These are phyloP conservation scores for Uromys caudimaculatus DNA, from an alignment of 2,797 vertebrate species.

Conservation along the genomic window DNA sequence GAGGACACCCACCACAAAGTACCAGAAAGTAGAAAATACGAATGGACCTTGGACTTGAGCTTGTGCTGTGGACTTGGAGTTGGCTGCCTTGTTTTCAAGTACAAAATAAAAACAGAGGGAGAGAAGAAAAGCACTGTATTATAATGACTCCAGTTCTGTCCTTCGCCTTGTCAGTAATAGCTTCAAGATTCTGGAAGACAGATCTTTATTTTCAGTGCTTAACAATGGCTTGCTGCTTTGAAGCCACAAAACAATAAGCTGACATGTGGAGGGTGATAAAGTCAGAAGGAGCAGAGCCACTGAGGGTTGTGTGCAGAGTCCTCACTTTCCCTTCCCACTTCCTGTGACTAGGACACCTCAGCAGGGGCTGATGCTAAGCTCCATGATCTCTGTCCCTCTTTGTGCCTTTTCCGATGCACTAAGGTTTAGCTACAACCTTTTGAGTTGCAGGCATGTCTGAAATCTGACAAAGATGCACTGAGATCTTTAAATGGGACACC, in stretches of 20 bases:
- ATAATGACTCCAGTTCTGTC: not conserved
- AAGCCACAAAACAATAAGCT: not conserved
- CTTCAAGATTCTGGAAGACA: not conserved
- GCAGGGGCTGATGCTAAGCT: not conserved
- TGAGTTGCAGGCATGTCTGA: not conserved
- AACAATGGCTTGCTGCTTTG: not conserved
- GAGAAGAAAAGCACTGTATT: not conserved
- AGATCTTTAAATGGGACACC: not conserved
- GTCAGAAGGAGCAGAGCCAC: not conserved
- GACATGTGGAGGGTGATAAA: not conserved
- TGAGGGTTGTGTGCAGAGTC: fast-evolving
- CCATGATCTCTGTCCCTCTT: not conserved
- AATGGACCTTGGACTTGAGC: not conserved
- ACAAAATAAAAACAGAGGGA: not conserved
- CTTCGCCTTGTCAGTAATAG: not conserved
- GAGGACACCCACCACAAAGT: not conserved
- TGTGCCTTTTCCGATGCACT: not conserved
- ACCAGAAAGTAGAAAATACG: not conserved
- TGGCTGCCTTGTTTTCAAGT: not conserved
- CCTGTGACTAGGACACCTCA: not conserved
- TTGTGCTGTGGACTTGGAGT: not conserved
- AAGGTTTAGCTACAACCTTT: not conserved
- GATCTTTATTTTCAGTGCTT: not conserved
- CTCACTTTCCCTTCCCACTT: too few relatives aligned
- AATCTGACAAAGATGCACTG: not conserved